A percentile compares a stretch with the other conserved stretches of the same genome.
Conservation (phyloP, 2,888 invertebrate genomes). For the Tiliacea aurago region DNA sequence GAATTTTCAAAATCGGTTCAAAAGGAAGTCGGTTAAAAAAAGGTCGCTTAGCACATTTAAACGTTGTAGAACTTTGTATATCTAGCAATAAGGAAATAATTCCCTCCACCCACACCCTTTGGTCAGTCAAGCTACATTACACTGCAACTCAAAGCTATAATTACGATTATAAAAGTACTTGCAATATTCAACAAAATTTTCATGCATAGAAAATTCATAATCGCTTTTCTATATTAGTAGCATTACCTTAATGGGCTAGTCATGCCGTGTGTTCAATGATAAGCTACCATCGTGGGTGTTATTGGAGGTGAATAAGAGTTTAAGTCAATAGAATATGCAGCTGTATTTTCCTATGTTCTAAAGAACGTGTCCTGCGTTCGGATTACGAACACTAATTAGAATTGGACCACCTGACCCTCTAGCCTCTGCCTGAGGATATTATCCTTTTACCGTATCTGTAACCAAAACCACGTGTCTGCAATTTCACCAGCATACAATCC, state of each 20-base stretch:
- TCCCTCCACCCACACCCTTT: constrained; percentile 39
- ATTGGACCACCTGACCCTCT: too few species aligned
- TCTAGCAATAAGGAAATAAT: constrained; percentile 36
- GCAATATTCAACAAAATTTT: constrained; percentile 43
- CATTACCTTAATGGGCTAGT: constrained; percentile 41
- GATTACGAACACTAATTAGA: not conserved
- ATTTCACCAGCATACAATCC: too few species aligned
- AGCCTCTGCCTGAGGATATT: too few species aligned
- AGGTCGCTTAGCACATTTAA: not conserved
- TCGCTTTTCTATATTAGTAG: constrained; percentile 44
- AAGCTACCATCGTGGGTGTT: constrained; percentile 17
- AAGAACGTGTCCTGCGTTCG: not conserved
- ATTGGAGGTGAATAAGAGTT: constrained; percentile 9
- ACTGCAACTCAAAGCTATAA: constrained; percentile 40
- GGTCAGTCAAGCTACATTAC: constrained; percentile 25
- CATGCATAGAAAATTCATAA: constrained; percentile 59
- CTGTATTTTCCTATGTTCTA: not conserved
- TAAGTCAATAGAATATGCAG: not conserved
- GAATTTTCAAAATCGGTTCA: too few species aligned
- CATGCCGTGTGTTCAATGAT: constrained; percentile 23
- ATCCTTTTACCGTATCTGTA: too few species aligned
- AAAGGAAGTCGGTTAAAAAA: too few species aligned
- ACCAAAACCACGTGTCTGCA: too few species aligned
- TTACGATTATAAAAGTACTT: constrained; percentile 41
- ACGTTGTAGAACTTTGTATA: not conserved